A percentile compares a stretch with the other conserved stretches of the same genome.
These are phyloP conservation scores for Andricus grossulariae DNA, from an alignment of 1,140 invertebrate genomes.

Conservation along the genomic window DNA sequence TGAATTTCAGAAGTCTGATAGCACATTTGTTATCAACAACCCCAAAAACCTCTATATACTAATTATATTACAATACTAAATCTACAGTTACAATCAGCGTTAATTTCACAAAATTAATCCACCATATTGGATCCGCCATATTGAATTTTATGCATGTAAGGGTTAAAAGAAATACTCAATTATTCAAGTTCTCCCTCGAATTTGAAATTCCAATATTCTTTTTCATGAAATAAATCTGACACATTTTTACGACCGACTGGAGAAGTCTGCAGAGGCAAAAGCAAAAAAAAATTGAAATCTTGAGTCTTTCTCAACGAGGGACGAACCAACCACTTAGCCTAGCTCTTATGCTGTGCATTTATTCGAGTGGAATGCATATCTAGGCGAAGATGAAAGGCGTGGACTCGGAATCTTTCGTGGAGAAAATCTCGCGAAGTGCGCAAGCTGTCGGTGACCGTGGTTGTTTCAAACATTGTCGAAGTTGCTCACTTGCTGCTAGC, in stretches of 20 bases:
- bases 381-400: constrained; percentile 32
- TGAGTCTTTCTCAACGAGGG: neutral
- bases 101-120: too few species aligned
- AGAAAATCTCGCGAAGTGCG: constrained; percentile 41
- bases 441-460: constrained; percentile 33
- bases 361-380: constrained; percentile 31
- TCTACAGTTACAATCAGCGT: too few species aligned
- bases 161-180: neutral
- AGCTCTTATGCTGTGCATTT: constrained; percentile 1
- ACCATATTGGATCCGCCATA: too few species aligned
- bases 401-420: neutral
- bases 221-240: constrained; percentile 34
- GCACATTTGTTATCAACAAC: too few species aligned
- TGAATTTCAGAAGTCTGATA: too few species aligned
- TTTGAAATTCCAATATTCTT: constrained; percentile 34
- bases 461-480: constrained; percentile 43
- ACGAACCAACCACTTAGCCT: constrained; percentile 13
- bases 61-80: too few species aligned
- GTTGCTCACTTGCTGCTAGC: constrained; percentile 37
- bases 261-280: constrained; percentile 32
- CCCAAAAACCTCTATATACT: too few species aligned
- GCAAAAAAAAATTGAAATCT: constrained; percentile 37
- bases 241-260: neutral
- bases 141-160: too few species aligned
- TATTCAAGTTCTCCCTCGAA: neutral